These are phyloP conservation scores for Conus canariensis DNA, from an alignment of 2,888 invertebrate genomes.

Conservation along the genomic window DNA sequence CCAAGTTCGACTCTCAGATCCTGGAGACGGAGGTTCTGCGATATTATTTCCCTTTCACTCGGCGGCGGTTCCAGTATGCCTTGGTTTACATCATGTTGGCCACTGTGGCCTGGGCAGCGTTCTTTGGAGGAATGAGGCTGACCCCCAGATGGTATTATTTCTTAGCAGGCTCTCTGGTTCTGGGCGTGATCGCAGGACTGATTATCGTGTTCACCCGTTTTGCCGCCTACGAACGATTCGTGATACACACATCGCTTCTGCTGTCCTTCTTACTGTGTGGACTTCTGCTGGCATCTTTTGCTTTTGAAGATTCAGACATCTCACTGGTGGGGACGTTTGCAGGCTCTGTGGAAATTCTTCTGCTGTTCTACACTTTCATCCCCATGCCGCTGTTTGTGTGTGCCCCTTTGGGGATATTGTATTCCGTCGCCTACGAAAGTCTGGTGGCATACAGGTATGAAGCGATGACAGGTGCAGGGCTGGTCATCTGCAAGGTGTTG, in stretches of 20 bases:
- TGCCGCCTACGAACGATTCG: slow-evolving; percentile 76
- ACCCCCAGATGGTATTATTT: slow-evolving; percentile 66
- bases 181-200: slow-evolving; percentile 72
- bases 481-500: slow-evolving; percentile 82
- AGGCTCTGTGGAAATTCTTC: slow-evolving; percentile 86
- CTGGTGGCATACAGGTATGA: slow-evolving; percentile 77
- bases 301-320: slow-evolving; percentile 66
- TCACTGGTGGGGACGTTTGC: slow-evolving; percentile 77
- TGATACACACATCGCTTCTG: slow-evolving; percentile 84
- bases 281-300: slow-evolving; percentile 68
- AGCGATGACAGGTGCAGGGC: slow-evolving; percentile 57
- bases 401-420: slow-evolving; percentile 87
- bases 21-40: slow-evolving; percentile 94
- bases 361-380: slow-evolving; percentile 94
- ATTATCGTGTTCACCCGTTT: slow-evolving; percentile 78
- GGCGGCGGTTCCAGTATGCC: slow-evolving; percentile 92
- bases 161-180: slow-evolving; percentile 75
- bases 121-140: slow-evolving; percentile 81
- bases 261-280: slow-evolving; percentile 76
- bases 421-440: slow-evolving; percentile 91
- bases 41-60: slow-evolving; percentile 92
- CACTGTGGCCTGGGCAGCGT: slow-evolving; percentile 91
- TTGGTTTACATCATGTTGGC: slow-evolving; percentile 92
- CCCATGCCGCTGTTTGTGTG: slow-evolving; percentile 94
- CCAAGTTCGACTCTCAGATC: slow-evolving; percentile 95